Conservation (phyloP, 2,797 vertebrate genomes). For the Hydrolagus colliei region DNA sequence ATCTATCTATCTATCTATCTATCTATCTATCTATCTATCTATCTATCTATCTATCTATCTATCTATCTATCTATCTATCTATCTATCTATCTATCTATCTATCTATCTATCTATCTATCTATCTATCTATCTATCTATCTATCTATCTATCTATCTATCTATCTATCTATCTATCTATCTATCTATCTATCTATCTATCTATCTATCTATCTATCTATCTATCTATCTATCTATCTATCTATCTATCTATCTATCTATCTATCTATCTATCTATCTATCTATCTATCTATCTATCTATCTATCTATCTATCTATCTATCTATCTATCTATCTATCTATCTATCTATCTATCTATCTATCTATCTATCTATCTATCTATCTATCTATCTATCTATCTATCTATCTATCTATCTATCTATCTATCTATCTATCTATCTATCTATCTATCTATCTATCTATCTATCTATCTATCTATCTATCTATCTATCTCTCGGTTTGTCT, state of each 20-base stretch:
- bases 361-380: neutral
- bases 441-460: too few relatives aligned
- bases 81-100: neutral
- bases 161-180: neutral
- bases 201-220: neutral
- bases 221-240: neutral
- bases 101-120: neutral
- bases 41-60: too few relatives aligned
- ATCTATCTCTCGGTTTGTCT: too few relatives aligned
- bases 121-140: too few relatives aligned
- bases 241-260: neutral
- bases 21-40: neutral
- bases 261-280: too few relatives aligned
- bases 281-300: neutral
- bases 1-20: neutral
- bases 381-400: neutral
- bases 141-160: neutral
- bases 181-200: too few relatives aligned
- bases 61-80: neutral
- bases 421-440: neutral
- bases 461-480: too few relatives aligned
- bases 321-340: too few relatives aligned
- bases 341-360: neutral
- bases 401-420: too few relatives aligned
- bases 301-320: neutral